phyloP scores from a whole-genome alignment of 2,113 vertebrate species.

The Phocoena sinus region DNA sequence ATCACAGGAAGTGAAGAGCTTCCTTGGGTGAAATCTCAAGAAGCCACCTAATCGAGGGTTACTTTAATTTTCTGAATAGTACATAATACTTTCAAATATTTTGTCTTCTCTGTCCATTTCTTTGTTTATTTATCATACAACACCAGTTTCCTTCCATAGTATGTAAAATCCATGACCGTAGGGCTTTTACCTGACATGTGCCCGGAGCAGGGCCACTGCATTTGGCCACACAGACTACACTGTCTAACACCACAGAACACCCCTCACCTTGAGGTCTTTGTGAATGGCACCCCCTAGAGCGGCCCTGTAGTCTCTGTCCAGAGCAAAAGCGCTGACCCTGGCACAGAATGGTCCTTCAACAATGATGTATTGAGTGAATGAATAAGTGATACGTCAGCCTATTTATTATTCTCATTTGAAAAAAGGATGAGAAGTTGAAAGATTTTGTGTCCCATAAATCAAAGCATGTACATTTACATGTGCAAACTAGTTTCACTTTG shows the following conservation, averaged over 20 bases:
- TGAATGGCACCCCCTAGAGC: no score
- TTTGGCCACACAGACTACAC: neutral
- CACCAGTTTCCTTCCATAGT: neutral
- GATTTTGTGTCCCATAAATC: neutral
- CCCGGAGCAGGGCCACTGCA: neutral
- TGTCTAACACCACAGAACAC: rapidly evolving
- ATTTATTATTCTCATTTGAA: neutral
- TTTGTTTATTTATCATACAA: neutral
- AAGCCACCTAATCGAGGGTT: neutral
- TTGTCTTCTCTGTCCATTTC: neutral
- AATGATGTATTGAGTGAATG: neutral
- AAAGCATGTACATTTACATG: neutral
- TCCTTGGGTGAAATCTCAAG: neutral
- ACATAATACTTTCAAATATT: neutral
- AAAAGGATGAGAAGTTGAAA: neutral
- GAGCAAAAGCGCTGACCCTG: neutral
- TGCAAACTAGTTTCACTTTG: neutral
- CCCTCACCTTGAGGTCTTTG: neutral
- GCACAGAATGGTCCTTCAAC: neutral
- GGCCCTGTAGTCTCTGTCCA: neutral
- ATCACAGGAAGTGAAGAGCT: neutral
- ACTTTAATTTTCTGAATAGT: neutral
- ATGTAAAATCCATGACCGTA: neutral
- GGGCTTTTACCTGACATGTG: neutral
- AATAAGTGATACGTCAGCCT: neutral